phyloP scores from a whole-genome alignment of 1,140 invertebrate genomes.

The Saccostrea echinata region DNA sequence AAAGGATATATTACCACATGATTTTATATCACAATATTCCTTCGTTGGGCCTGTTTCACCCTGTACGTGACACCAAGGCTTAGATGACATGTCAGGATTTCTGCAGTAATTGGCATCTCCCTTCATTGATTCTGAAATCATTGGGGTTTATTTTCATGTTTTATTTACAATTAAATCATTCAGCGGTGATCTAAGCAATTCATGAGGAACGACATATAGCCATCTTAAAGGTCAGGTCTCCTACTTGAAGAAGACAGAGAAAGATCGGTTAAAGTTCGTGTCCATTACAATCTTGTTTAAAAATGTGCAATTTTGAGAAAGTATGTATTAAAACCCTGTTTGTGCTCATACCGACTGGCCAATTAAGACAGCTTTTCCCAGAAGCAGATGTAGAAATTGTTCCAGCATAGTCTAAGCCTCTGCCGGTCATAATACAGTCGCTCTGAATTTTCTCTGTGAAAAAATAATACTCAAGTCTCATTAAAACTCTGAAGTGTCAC shows the following conservation, averaged over 20 bases:
- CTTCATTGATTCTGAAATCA: too few species aligned
- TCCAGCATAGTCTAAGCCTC: neutral
- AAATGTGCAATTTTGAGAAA: neutral
- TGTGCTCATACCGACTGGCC: neutral
- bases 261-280: too few species aligned
- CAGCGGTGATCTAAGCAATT: too few species aligned
- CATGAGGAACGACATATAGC: too few species aligned
- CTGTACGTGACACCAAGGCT: slow-evolving; percentile 46
- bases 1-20: too few species aligned
- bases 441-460: neutral
- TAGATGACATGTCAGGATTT: slow-evolving; percentile 15
- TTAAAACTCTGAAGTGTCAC: neutral
- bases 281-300: neutral
- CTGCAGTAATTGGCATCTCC: slow-evolving; percentile 42
- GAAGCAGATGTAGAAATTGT: neutral
- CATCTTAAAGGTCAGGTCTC: too few species aligned
- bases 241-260: too few species aligned
- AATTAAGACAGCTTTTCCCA: neutral
- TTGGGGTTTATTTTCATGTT: too few species aligned
- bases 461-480: neutral
- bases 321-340: neutral
- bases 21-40: too few species aligned
- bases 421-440: neutral
- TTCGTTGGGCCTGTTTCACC: too few species aligned
- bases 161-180: too few species aligned